Percentiles rank a stretch among this genome's conserved stretches.
phyloP scores from a whole-genome alignment of 53 echinoderm and acorn worm genomes.

The Antedon mediterranea region DNA sequence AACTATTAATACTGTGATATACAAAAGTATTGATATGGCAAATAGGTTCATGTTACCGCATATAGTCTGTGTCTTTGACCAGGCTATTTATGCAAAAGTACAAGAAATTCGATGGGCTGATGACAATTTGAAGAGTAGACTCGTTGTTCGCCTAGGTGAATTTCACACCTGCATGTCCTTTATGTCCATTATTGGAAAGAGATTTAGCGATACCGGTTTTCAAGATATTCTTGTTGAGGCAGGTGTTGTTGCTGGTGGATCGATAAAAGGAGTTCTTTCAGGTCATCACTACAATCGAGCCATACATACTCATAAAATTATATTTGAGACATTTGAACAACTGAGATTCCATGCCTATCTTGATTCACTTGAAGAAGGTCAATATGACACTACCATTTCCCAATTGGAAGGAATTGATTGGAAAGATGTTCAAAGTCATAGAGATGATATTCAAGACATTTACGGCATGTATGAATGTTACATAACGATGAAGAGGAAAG shows the following conservation, averaged over 20 bases:
- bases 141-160: slow-evolving; percentile 24
- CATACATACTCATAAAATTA: slow-evolving; percentile 22
- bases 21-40: slow-evolving; percentile 17
- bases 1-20: slow-evolving; percentile 20
- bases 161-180: slow-evolving; percentile 33
- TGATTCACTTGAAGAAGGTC: slow-evolving; percentile 1
- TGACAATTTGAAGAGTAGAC: slow-evolving; percentile 6
- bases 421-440: too few species aligned
- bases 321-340: slow-evolving; percentile 27
- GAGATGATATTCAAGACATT: too few species aligned
- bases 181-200: slow-evolving; percentile 21
- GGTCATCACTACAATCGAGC: slow-evolving; percentile 46
- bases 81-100: slow-evolving; percentile 40
- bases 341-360: slow-evolving; percentile 32
- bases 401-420: too few species aligned
- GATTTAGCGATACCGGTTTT: slow-evolving; percentile 48
- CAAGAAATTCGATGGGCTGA: slow-evolving; percentile 31
- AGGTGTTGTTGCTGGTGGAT: slow-evolving; percentile 30
- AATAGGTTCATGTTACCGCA: slow-evolving; percentile 7
- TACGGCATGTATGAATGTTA: too few species aligned
- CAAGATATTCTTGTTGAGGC: slow-evolving; percentile 42
- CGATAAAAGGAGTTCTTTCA: slow-evolving; percentile 37
- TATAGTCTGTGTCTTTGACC: slow-evolving; percentile 25
- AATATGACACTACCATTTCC: too few species aligned
- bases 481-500: too few species aligned